Evolutionary conservation across 1,140 invertebrate species (phyloP), one percentile per base, ranked within the genome.

Genomic region (Drosophila trapezifrons): DNA sequence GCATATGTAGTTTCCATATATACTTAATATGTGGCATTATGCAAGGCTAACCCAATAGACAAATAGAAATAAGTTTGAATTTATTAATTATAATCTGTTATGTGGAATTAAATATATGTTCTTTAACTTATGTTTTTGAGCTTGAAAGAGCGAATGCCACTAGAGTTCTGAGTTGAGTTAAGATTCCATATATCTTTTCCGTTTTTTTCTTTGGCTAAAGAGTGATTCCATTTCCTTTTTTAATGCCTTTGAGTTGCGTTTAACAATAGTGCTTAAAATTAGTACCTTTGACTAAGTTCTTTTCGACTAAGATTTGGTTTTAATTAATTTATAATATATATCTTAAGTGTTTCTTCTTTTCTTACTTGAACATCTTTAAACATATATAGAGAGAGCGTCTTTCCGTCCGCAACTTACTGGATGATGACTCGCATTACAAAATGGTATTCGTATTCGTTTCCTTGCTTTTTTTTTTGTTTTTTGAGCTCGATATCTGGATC

Each of bases 191-290:
- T 72, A 43, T 57, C 43, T 65, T 63, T 59, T 46, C 72, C 15
- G 27, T 69, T 57, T 49, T 51, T 52, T 43, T 37, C 12, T 37
- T 62, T 51, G 76, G 59, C 55, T 76, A 59, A 58, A 51, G 51
- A 54, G 35, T 63, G 43, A 51, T 62, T 76, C 42, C 25, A 62
- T 52, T 45, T 59, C 71, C 47, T 9, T 64, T 54, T 52, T 54
- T 37, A 54, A 54, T 69, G 45, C 69, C 65, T 20, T 71, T 58
- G 65, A 71, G 65, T 71, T 71, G 69, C 76, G 64, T 89, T 89
- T 66, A 80, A 89, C 84, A 80, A 89, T 64, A 80, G 80, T 80
- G 76, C 83, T 80, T 83, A 77, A 80, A 89, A 83, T 89, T 83
- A 85, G 59, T 86, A 89, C 79, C 62, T 79, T 87, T 86, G 78